A percentile compares a stretch with the other conserved stretches of the same genome.
These are phyloP conservation scores for Saccostrea glomerata DNA, from an alignment of 1,140 invertebrate genomes.

Conservation along the genomic window DNA sequence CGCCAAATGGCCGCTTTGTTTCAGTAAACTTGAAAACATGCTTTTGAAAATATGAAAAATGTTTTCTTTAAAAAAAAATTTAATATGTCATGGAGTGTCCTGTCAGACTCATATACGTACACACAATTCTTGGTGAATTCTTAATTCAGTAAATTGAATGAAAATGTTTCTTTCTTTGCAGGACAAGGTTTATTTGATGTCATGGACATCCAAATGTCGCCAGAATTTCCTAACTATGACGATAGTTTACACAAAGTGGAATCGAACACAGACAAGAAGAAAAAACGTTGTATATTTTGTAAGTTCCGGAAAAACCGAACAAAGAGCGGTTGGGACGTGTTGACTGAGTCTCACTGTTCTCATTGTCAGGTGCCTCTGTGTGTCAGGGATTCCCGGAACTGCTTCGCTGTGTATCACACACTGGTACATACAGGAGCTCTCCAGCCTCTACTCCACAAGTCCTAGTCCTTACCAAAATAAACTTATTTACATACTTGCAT, in stretches of 20 bases:
- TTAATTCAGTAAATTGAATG: too few relatives aligned
- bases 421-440: slow-evolving; percentile 15
- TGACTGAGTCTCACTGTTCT: slow-evolving; percentile 35
- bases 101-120: too few relatives aligned
- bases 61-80: too few relatives aligned
- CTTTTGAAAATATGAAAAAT: too few relatives aligned
- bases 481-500: background rate
- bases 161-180: background rate
- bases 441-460: background rate
- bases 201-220: slow-evolving; percentile 18
- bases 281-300: slow-evolving; percentile 48
- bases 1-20: too few relatives aligned
- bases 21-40: too few relatives aligned
- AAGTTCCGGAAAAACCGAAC: slow-evolving; percentile 32
- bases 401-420: slow-evolving; percentile 41
- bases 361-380: slow-evolving; percentile 43
- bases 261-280: slow-evolving; percentile 26
- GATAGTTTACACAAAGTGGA: background rate
- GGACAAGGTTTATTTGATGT: background rate
- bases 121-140: too few relatives aligned
- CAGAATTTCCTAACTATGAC: background rate
- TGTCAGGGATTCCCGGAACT: slow-evolving; percentile 19
- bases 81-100: too few relatives aligned
- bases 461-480: background rate
- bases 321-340: slow-evolving; percentile 43